phyloP scores from a whole-genome alignment of 1,140 invertebrate genomes.

The Homarus americanus region DNA sequence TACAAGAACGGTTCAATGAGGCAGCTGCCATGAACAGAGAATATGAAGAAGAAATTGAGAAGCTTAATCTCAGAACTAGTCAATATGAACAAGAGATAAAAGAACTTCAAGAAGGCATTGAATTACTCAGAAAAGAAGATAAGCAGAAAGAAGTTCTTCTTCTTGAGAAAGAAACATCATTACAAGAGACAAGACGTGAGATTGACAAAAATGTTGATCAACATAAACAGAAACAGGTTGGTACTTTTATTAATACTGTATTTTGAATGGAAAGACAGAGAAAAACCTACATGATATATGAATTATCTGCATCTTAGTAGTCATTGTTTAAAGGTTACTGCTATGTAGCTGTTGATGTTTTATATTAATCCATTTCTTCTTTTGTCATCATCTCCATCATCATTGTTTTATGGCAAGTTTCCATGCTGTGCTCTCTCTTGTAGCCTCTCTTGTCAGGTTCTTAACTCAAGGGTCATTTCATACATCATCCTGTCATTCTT shows the following conservation, averaged over 20 bases:
- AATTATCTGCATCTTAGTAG: no score
- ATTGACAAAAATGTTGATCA: not conserved
- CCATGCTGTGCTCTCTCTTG: no score
- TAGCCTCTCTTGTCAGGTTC: no score
- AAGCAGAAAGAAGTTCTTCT: not conserved
- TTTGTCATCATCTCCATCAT: no score
- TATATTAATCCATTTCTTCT: no score
- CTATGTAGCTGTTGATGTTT: no score
- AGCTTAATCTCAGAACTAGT: not conserved
- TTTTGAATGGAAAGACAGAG: not conserved
- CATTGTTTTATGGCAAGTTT: no score
- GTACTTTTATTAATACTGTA: not conserved
- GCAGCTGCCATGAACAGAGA: not conserved
- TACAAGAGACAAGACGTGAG: not conserved
- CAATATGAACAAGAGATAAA: not conserved
- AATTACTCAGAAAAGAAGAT: not conserved
- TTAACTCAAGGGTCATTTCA: no score
- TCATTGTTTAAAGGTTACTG: no score
- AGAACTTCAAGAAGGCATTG: not conserved
- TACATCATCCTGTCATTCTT: no score
- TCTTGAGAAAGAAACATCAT: constrained; percentile 1
- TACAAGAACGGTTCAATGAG: not conserved
- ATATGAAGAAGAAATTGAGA: constrained; percentile 2
- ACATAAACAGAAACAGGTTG: not conserved
- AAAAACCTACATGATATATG: no score